Evolutionary conservation across 2,888 invertebrate species (phyloP).

Genomic region (Drosophila conformis): DNA sequence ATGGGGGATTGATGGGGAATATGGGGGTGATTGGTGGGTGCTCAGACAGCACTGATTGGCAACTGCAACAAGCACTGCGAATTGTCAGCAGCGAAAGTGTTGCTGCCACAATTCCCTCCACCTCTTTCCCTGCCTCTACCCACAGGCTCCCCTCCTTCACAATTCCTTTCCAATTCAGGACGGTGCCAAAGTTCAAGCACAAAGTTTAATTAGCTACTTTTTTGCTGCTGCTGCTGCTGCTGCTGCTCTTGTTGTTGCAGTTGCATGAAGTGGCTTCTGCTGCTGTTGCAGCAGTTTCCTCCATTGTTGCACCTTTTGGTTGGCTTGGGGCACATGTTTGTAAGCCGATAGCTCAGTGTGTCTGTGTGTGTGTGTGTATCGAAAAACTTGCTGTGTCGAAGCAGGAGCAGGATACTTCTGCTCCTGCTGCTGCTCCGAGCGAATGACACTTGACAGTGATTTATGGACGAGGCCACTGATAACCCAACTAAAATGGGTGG

Average conservation of each 20-base stretch:
- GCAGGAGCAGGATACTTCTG: slow-evolving; percentile 52
- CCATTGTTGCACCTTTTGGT: slow-evolving; percentile 73
- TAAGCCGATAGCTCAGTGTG: slow-evolving; percentile 54
- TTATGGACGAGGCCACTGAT: slow-evolving; percentile 83
- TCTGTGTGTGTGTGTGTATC: slow-evolving; percentile 36
- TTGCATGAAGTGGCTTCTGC: slow-evolving; percentile 56
- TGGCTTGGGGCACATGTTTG: slow-evolving; percentile 50
- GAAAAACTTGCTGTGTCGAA: slow-evolving; percentile 64
- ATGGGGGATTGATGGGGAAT: neutral
- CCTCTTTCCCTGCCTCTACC: neutral
- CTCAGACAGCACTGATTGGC: slow-evolving; percentile 29
- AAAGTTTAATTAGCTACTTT: slow-evolving; percentile 79
- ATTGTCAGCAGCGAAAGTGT: slow-evolving; percentile 65
- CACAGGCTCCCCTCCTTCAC: neutral
- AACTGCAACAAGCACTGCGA: slow-evolving; percentile 11
- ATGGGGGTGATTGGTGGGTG: neutral
- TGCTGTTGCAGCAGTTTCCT: slow-evolving; percentile 58
- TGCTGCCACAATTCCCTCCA: slow-evolving; percentile 30
- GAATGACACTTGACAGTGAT: slow-evolving; percentile 85
- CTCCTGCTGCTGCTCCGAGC: slow-evolving; percentile 50
- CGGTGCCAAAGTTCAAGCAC: slow-evolving; percentile 71
- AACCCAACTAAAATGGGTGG: slow-evolving; percentile 72
- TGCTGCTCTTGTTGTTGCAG: slow-evolving; percentile 26
- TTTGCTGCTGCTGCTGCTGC: slow-evolving; percentile 21
- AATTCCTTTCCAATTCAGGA: neutral